Percentiles rank a stretch among this genome's conserved stretches.
Conservation (phyloP, 2,888 invertebrate species). For the Sisyra terminalis region DNA sequence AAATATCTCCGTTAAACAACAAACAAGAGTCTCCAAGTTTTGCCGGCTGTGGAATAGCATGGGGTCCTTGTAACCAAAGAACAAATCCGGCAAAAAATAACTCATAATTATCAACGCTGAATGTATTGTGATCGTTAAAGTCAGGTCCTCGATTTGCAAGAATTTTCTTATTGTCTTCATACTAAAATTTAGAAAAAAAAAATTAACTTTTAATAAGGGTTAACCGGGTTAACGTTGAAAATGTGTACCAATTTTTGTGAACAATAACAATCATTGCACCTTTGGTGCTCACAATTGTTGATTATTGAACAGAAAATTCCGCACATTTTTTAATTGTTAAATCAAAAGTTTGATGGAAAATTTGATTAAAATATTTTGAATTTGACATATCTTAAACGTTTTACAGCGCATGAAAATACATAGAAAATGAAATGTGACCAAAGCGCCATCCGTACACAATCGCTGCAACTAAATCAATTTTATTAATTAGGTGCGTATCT, state of each 20-base stretch:
- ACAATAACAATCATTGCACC: neutral
- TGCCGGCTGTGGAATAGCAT: slow-evolving; percentile 49
- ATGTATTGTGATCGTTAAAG: slow-evolving; percentile 14
- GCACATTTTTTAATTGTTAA: slow-evolving; percentile 35
- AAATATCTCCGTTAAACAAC: slow-evolving; percentile 84
- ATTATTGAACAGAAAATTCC: slow-evolving; percentile 34
- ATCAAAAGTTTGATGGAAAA: no score
- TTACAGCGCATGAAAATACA: no score
- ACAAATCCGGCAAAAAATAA: slow-evolving; percentile 35
- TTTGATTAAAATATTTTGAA: no score
- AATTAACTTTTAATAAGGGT: no score
- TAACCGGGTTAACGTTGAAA: neutral
- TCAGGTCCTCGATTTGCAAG: slow-evolving; percentile 43
- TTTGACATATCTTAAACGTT: no score
- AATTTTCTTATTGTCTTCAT: slow-evolving; percentile 24
- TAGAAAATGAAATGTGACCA: no score
- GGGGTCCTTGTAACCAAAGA: slow-evolving; percentile 69
- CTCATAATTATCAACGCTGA: slow-evolving; percentile 12
- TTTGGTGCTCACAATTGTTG: neutral
- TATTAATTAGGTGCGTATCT: no score
- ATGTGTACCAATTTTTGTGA: slow-evolving; percentile 1
- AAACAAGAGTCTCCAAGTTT: slow-evolving; percentile 43
- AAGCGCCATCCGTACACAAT: no score
- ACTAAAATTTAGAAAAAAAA: slow-evolving; percentile 21
- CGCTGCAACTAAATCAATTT: no score